Percentiles rank a stretch among this genome's conserved stretches.
phyloP scores from a whole-genome alignment of 2,888 invertebrate genomes.

The Apomyelois bistriatella region DNA sequence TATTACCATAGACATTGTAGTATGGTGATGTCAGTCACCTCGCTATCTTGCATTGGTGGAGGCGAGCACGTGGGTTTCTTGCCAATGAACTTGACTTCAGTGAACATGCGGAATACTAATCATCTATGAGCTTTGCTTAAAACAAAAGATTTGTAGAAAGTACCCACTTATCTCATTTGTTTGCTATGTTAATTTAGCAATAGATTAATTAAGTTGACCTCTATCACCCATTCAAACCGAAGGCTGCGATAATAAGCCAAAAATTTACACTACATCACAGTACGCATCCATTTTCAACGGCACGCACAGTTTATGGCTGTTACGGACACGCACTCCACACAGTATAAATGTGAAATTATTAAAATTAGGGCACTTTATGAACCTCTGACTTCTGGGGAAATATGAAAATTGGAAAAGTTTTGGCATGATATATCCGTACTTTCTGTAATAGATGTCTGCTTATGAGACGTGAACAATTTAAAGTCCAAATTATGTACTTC shows the following conservation, averaged over 20 bases:
- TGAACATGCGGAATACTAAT: conserved; percentile 16
- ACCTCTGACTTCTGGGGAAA: conserved; percentile 45
- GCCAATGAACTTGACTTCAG: conserved; percentile 70
- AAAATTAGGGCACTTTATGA: conserved; percentile 56
- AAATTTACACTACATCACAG: conserved; percentile 58
- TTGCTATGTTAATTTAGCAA: too few species aligned
- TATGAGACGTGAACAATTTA: conserved; percentile 11
- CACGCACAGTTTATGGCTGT: conserved; percentile 62
- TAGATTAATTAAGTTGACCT: conserved; percentile 36
- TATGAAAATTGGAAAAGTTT: conserved; percentile 59
- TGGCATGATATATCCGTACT: conserved; percentile 30
- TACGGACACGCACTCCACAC: conserved; percentile 58
- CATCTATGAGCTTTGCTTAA: not conserved
- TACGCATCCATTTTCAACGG: conserved; percentile 56
- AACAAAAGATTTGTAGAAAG: too few species aligned
- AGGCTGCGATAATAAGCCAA: conserved; percentile 57
- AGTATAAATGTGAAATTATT: conserved; percentile 60
- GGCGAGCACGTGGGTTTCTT: conserved; percentile 63
- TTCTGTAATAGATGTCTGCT: conserved; percentile 14
- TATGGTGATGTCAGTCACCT: conserved; percentile 67
- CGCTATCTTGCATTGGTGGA: conserved; percentile 40
- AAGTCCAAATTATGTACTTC: conserved; percentile 1
- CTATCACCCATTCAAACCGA: conserved; percentile 48
- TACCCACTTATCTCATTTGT: too few species aligned
- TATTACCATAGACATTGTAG: conserved; percentile 45